phyloP scores from a whole-genome alignment of 2,888 invertebrate species.

The Drosophila eohydei region DNA sequence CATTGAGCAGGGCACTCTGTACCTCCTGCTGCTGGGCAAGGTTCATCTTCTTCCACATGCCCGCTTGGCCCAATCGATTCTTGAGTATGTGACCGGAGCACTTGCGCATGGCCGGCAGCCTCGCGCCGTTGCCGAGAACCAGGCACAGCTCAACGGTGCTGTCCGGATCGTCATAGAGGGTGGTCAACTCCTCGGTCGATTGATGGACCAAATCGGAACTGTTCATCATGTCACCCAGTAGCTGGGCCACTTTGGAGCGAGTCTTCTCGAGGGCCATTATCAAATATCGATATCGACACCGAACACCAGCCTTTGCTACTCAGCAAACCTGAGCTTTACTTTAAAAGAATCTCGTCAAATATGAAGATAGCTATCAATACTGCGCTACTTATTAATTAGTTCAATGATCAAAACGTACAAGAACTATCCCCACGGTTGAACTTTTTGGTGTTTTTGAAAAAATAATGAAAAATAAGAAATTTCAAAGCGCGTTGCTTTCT shows the following conservation, averaged over 20 bases:
- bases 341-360: too few relatives aligned
- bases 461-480: background rate
- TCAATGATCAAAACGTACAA: background rate
- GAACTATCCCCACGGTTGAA: background rate
- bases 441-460: background rate
- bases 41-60: conserved; percentile 1
- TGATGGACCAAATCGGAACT: background rate
- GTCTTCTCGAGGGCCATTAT: background rate
- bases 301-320: too few relatives aligned
- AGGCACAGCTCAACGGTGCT: conserved; percentile 7
- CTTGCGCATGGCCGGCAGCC: conserved; percentile 8
- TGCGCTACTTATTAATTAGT: background rate
- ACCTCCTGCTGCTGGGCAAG: background rate
- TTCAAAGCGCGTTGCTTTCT: background rate
- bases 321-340: background rate
- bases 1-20: background rate
- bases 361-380: too few relatives aligned
- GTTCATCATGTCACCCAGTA: conserved; percentile 6
- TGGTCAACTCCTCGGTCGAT: conserved; percentile 7
- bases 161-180: background rate
- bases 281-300: background rate
- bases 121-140: background rate
- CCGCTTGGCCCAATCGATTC: background rate
- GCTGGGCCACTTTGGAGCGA: background rate
- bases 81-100: conserved; percentile 8